Evolutionary conservation across 2,888 invertebrate species (phyloP), one percentile per base, ranked within the genome.

Genomic region (Caenorhabditis doughertyi): DNA sequence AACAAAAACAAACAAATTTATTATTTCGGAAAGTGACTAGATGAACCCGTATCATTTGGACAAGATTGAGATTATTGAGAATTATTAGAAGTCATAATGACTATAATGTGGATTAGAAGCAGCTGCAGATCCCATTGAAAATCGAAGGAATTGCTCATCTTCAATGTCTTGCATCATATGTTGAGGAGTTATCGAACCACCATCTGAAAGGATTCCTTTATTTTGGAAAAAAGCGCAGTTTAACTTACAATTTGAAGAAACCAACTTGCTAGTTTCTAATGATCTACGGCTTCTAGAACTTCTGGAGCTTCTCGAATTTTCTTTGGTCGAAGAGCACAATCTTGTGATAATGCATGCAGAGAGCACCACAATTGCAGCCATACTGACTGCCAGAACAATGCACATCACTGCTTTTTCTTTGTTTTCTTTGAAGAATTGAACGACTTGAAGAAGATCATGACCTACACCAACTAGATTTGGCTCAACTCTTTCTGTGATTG

Each of bases 391-490:
- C 8, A 91, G 77, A 27, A 87, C 79, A 32, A 89, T 83, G 47
- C 89, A 91, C 44, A 89, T 84, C 21, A 87, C 32, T 21, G 86
- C 79, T 55, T 90, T 89, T 49, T 91, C 90, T 25, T 88, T 87
- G 83, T 90, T 84, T 9, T 79, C 82, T 74, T 89, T 89, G 44
- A 92, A 84, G 86, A 92, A 92, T 29, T 90, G 86, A 60, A 89
- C 86, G 42, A 92, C 88, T 77, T 89, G 89, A 58, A 92, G 84
- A 89, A 92, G 89, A 82, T 92, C 92, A 39, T 91, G 90, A 5
- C 92, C 88, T 58, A 92, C 86, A 4, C 92, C 92, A 11, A 92
- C 88, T 8, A 91, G 89, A 86, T 92, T 92, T 42, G 92, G 92
- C 81, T 92, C 90, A 87, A 77, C 58, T 32, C 42, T n/a, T 23